A percentile compares a stretch with the other conserved stretches of the same genome.
phyloP scores from a whole-genome alignment of 2,797 vertebrate genomes.

The Telmatherina bonti region DNA sequence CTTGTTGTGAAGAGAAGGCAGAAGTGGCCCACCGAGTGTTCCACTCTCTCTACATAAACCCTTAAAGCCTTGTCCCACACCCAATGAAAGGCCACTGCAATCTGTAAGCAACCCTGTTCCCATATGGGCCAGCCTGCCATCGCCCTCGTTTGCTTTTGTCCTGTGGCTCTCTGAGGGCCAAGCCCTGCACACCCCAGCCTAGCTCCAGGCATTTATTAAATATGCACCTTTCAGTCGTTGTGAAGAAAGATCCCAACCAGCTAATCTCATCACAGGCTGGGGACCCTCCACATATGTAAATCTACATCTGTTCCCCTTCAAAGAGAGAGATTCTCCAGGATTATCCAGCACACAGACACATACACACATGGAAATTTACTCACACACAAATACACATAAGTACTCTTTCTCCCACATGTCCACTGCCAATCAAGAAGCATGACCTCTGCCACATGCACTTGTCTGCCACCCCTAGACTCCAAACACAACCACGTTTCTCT shows the following conservation, averaged over 20 bases:
- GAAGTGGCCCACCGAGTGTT: conserved; percentile 77
- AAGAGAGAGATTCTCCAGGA: conserved; percentile 94
- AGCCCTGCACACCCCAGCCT: conserved; percentile 82
- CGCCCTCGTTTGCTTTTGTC: conserved; percentile 88
- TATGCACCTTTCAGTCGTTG: conserved; percentile 95
- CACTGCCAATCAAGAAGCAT: conserved; percentile 87
- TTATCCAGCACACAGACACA: conserved; percentile 85
- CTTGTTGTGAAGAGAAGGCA: conserved; percentile 71
- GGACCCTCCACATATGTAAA: conserved; percentile 99
- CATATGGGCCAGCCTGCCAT: conserved; percentile 87
- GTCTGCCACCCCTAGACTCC: conserved; percentile 82
- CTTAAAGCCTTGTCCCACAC: conserved; percentile 85
- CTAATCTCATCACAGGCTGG: conserved; percentile 99
- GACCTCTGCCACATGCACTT: conserved; percentile 72
- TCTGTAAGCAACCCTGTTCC: conserved; percentile 89
- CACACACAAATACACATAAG: conserved; percentile 67
- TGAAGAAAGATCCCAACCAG: conserved; percentile 89
- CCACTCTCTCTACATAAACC: conserved; percentile 80
- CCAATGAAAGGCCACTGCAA: conserved; percentile 82
- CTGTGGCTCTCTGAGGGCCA: conserved; percentile 88
- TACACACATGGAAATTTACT: conserved; percentile 75
- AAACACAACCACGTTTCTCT: conserved; percentile 78
- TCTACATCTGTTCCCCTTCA: conserved; percentile 99
- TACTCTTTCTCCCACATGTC: conserved; percentile 85
- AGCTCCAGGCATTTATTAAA: conserved; percentile 99